These are phyloP conservation scores for Drosophila rellima DNA, from an alignment of 2,888 invertebrate genomes.

Conservation along the genomic window DNA sequence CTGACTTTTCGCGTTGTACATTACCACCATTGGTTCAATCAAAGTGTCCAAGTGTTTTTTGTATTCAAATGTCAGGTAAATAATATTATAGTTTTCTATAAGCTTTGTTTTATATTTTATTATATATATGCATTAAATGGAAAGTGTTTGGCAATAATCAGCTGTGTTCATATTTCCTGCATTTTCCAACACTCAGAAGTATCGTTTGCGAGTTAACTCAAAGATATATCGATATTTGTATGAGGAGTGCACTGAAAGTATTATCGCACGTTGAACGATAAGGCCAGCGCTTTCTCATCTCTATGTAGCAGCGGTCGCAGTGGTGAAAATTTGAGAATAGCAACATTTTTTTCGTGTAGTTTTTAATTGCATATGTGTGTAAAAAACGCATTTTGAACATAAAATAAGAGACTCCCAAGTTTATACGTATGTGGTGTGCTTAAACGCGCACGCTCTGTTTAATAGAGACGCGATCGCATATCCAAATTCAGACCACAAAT, in stretches of 20 bases:
- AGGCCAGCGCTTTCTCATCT: slow-evolving; percentile 41
- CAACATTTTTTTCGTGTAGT: slow-evolving; percentile 60
- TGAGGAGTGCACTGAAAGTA: slow-evolving; percentile 29
- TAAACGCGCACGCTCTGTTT: slow-evolving; percentile 27
- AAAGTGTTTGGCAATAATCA: slow-evolving; percentile 24
- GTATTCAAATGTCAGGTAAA: not conserved
- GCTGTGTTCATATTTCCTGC: slow-evolving; percentile 21
- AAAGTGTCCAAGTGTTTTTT: not conserved
- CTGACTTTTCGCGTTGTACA: not conserved
- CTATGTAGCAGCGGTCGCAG: slow-evolving; percentile 60
- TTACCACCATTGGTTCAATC: not conserved
- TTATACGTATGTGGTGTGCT: slow-evolving; percentile 27
- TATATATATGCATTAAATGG: not conserved
- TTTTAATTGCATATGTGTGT: slow-evolving; percentile 39
- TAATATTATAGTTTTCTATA: not conserved
- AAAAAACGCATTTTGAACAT: slow-evolving; percentile 17
- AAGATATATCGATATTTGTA: not conserved
- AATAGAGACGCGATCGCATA: slow-evolving; percentile 35
- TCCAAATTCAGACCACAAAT: slow-evolving; percentile 35
- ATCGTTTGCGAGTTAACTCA: not conserved
- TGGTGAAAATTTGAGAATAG: slow-evolving; percentile 60
- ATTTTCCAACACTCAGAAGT: slow-evolving; percentile 15
- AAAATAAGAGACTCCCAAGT: slow-evolving; percentile 2
- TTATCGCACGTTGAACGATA: slow-evolving; percentile 47
- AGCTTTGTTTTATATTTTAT: not conserved